Evolutionary conservation across 2,797 vertebrate genomes (phyloP), one percentile per base, ranked within the genome.

Genomic region (Lepidocolaptes lacrymiger): DNA sequence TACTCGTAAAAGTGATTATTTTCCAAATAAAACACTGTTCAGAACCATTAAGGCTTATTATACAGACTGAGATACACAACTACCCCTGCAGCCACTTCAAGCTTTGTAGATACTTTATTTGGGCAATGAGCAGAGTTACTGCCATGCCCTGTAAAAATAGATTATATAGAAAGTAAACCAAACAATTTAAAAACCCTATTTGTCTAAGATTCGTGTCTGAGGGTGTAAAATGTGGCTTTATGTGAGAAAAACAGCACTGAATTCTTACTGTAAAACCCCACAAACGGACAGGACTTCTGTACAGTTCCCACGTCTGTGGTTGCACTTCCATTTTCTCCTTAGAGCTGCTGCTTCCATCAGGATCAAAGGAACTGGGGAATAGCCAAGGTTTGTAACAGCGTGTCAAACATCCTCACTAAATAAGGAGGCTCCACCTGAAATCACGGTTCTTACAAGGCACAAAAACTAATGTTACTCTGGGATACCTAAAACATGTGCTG

Each of bases 241-340:
- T 2, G 3, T 17, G 18, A 72, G 46, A 46, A 75, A 75, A 72
- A 1, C 28, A 66, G 49, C 20, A 61, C 10, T n/a, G 28, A 66
- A 67, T 39, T 36, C 19, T 20, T 20, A 9, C 36, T 46, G 11
- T 39, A 32, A 86, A 67, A 56, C 3, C 22, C 62, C 32, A 44
- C 18, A 7, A 72, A 32, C 5, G 21, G 49, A 30, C 34, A 78
- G 43, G 41, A 21, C 17, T 69, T 44, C 10, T 76, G 30, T 2
- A 20, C 0, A 23, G 44, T 52, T 52, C 54, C 44, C 21, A 22
- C 7, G 12, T 26, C 7, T 7, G 16, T 8, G 32, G 34, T 0
- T 27, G 10, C 10, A 78, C 81, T 43, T 68, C 56, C 68, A 79
- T 36, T 34, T 18, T 20, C 59, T 89, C 58, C 43, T n/a, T 2